A percentile compares a stretch with the other conserved stretches of the same genome.
Conservation (phyloP, 2,888 invertebrate genomes). For the Ennomos quercinarius region DNA sequence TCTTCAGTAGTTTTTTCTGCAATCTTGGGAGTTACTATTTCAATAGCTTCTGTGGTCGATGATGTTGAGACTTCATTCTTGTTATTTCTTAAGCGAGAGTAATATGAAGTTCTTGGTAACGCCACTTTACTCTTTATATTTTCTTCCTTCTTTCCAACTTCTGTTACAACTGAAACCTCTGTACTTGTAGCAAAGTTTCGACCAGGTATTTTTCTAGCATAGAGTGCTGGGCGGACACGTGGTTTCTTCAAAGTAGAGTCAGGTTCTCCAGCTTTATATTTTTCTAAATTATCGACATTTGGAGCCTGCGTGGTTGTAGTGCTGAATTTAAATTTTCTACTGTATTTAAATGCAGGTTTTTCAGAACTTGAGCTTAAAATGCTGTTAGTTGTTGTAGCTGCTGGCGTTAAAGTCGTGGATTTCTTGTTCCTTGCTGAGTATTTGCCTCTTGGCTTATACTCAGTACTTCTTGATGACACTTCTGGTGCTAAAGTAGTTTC, state of each 20-base stretch:
- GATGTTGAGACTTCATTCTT: conserved; percentile 42
- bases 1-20: conserved; percentile 61
- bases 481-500: conserved; percentile 48
- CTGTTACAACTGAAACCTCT: conserved; percentile 44
- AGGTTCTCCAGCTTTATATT: conserved; percentile 54
- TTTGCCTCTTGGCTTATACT: conserved; percentile 63
- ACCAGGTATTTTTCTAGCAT: conserved; percentile 59
- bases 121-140: conserved; percentile 50
- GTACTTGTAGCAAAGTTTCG: conserved; percentile 49
- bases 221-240: conserved; percentile 60
- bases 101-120: conserved; percentile 72
- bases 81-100: conserved; percentile 63
- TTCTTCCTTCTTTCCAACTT: conserved; percentile 42
- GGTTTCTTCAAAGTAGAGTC: conserved; percentile 59
- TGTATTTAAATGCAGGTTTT: conserved; percentile 65
- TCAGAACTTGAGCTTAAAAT: conserved; percentile 48
- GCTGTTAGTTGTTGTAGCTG: conserved; percentile 44
- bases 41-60: conserved; percentile 42
- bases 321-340: conserved; percentile 68
- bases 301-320: conserved; percentile 56
- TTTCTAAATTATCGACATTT: conserved; percentile 47
- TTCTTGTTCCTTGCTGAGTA: conserved; percentile 65
- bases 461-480: conserved; percentile 49
- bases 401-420: conserved; percentile 52
- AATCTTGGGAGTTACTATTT: conserved; percentile 34